These are phyloP conservation scores for Zoanthus gigantus DNA, from an alignment of 92 coral and sea anemone species.

Conservation along the genomic window DNA sequence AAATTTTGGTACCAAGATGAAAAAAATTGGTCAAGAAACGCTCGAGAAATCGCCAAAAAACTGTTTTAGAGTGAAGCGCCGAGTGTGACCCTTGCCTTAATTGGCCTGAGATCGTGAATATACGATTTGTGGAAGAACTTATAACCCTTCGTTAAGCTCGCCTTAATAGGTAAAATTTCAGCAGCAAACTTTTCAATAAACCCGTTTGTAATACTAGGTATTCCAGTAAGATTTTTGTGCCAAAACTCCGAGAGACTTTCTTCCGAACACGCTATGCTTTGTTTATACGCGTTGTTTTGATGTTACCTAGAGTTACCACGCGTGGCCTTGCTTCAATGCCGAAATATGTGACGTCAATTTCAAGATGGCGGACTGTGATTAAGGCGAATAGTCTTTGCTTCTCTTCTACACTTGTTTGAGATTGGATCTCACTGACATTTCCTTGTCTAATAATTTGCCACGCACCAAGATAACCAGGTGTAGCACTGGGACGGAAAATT, in stretches of 20 bases:
- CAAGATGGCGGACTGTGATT: constrained; percentile 62
- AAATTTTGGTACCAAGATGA: too few relatives aligned
- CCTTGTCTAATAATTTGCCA: constrained; percentile 12
- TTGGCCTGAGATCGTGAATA: too few relatives aligned
- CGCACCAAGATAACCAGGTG: constrained; percentile 11
- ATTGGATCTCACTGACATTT: neutral
- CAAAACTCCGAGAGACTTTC: constrained; percentile 55
- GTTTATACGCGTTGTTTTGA: neutral
- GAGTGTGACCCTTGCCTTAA: too few relatives aligned
- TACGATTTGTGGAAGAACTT: too few relatives aligned
- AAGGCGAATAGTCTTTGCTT: constrained; percentile 44
- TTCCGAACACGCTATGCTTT: constrained; percentile 15
- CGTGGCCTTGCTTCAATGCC: constrained; percentile 51
- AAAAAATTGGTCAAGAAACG: too few relatives aligned
- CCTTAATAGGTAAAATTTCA: constrained; percentile 52
- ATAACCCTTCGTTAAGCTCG: too few relatives aligned
- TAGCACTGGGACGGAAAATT: constrained; percentile 7
- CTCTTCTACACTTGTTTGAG: neutral
- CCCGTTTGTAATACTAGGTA: constrained; percentile 47
- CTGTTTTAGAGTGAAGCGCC: too few relatives aligned
- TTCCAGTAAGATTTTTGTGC: constrained; percentile 55
- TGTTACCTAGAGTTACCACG: constrained; percentile 38
- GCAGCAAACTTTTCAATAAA: constrained; percentile 57
- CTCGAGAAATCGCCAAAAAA: too few relatives aligned
- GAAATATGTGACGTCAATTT: constrained; percentile 57